Evolutionary conservation across 2,888 invertebrate genomes (phyloP), one percentile per base, ranked within the genome.

Genomic region (Cephonodes hylas): DNA sequence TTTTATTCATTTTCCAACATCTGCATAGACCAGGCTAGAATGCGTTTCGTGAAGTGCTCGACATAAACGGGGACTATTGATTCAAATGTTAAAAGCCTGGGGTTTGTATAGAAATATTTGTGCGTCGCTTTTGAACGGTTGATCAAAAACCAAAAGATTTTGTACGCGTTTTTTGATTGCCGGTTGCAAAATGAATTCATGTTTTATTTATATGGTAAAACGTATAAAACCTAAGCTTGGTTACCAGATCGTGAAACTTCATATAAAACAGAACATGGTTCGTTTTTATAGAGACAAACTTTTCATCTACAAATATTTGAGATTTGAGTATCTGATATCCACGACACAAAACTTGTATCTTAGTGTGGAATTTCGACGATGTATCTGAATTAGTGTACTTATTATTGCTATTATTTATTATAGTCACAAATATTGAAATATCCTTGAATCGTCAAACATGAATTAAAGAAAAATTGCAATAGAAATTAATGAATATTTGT

Each of bases 1-100:
- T 73, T 73, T 76, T 74, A 76, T 73, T 73, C 66, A 71, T 72
- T 69, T 65, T 60, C 64, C 65, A 59, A 22, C 45, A 53, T 23
- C 46, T 53, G 15, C 62, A 63, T 53, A 44, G 58, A 67, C 53
- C 34, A 20, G 38, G 42, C 10, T 31, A 34, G 45, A 59, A 62
- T 67, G 48, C 46, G 61, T 65, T 15, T 34, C 23, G 3, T 45
- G 42, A 42, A 64, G 63, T 66, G 57, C 60, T 42, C 22, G 15
- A 22, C 22, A 34, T 61, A 66, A 65, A 61, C 23, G 23, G 15
- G 53, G 27, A 20, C 31, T 31, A 48, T 53, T 58, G 15, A 18
- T 58, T 38, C 42, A 58, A 58, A 42, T 58, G 25, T 58, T 42
- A 58, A 58, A 42, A 31, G 1, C 18, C 53, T 27, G 27, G 15